Evolutionary conservation across 2,113 vertebrate species (phyloP), one percentile per base, ranked within the genome.

Genomic region (Suncus etruscus): DNA sequence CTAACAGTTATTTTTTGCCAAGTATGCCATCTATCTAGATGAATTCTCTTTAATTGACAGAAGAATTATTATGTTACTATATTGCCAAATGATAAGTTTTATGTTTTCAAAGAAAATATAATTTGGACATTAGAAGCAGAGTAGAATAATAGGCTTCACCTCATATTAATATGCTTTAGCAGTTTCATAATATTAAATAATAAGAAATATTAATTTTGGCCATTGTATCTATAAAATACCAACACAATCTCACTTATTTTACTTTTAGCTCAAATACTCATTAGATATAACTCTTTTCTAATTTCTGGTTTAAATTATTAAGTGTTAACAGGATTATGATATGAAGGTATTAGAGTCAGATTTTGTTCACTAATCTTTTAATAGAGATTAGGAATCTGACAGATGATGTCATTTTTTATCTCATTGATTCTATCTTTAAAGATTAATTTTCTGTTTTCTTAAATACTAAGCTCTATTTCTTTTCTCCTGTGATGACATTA

Each of bases 331-430:
- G 31, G 83, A n/a, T 70, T 58, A 77, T 54, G 81, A 91, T 72
- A 87, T 87, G 89, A 94, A 70, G 2, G 29, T 89, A 91, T 84
- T 79, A 24, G 61, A 96, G 32, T 66, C 12, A 90, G 9, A 15
- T 75, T 97, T 96, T 93, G 32, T 95, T 96, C 54, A 92, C 32
- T 61, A n/a, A 31, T 89, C 76, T 12, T 25, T 86, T 93, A 51
- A 78, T 61, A 18, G 47, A 94, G 83, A 51, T 90, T 94, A 86
- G 63, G 68, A 89, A 91, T 95, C 78, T 94, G n/a, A 91, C 50
- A 94, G 50, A 83, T 1, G 20, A 27, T 91, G 61, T 8, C 66
- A 31, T 76, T 72, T 92, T 58, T 27, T 15, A 39, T 77, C 8
- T 90, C 68, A 92, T 91, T 94, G 83, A 92, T 92, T 91, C 61